Evolutionary conservation across 2,888 invertebrate genomes (phyloP).

Genomic region (Chromoteleia sp.): DNA sequence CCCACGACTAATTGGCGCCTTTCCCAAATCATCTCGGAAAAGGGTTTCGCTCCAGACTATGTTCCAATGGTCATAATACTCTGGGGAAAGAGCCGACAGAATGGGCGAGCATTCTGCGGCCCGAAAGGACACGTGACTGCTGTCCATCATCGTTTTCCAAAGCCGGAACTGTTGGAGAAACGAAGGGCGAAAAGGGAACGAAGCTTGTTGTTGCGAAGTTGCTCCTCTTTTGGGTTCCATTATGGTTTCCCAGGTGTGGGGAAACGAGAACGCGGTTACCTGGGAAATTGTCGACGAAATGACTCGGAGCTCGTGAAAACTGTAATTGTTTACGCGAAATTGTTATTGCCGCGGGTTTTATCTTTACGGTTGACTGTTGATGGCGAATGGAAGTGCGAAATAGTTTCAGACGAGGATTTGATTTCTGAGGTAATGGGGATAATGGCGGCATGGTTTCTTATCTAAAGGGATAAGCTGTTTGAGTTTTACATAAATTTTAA

Average conservation of each 20-base stretch:
- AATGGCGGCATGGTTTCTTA: conserved; percentile 50
- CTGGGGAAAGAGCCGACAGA: conserved; percentile 32
- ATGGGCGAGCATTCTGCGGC: conserved; percentile 1
- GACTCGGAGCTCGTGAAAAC: conserved; percentile 47
- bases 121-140: conserved; percentile 61
- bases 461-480: conserved; percentile 41
- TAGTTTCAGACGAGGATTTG: conserved; percentile 60
- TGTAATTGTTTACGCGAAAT: conserved; percentile 59
- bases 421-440: conserved; percentile 52
- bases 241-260: conserved; percentile 49
- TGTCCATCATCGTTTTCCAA: conserved; percentile 64
- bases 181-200: conserved; percentile 29
- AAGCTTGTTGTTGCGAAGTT: conserved; percentile 19
- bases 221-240: conserved; percentile 17
- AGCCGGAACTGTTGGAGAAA: conserved; percentile 35
- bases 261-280: conserved; percentile 32
- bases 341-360: conserved; percentile 56
- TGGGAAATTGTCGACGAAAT: conserved; percentile 34
- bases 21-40: conserved; percentile 63
- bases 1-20: conserved; percentile 66
- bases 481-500: conserved; percentile 57
- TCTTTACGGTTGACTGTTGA: conserved; percentile 57
- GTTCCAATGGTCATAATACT: conserved; percentile 55
- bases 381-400: conserved; percentile 49
- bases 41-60: conserved; percentile 40